Evolutionary conservation across 2,797 vertebrate genomes (phyloP).

Genomic region (Ptychobarbus kaznakovi): DNA sequence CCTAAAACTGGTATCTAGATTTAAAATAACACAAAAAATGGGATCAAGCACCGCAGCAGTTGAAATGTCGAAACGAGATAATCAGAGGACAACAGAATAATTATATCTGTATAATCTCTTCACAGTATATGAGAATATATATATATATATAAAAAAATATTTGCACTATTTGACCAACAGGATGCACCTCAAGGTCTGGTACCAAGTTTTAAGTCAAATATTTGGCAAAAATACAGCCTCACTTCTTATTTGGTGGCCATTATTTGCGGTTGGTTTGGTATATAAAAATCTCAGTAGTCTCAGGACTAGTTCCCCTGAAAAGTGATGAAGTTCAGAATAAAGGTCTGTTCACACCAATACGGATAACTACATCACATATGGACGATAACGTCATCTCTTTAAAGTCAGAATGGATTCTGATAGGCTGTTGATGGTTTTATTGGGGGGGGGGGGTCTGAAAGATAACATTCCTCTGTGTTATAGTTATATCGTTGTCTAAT

Average conservation of each 20-base stretch:
- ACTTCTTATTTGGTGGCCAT: background rate
- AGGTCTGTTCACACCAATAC: background rate
- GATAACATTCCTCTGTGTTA: too few relatives aligned
- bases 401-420: background rate
- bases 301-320: background rate
- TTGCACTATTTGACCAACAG: background rate
- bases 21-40: background rate
- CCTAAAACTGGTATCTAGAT: background rate
- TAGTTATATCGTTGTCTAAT: background rate
- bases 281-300: background rate
- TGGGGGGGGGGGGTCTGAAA: rapidly evolving
- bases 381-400: background rate
- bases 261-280: background rate
- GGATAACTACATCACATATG: background rate
- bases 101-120: background rate
- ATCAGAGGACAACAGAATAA: background rate
- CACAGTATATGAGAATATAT: background rate
- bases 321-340: background rate
- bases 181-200: background rate
- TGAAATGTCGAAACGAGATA: background rate
- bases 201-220: background rate
- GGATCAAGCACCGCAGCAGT: background rate
- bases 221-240: background rate
- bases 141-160: too few relatives aligned
- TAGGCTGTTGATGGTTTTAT: background rate